Evolutionary conservation across 1,140 invertebrate species (phyloP).

Genomic region (Delia radicum): DNA sequence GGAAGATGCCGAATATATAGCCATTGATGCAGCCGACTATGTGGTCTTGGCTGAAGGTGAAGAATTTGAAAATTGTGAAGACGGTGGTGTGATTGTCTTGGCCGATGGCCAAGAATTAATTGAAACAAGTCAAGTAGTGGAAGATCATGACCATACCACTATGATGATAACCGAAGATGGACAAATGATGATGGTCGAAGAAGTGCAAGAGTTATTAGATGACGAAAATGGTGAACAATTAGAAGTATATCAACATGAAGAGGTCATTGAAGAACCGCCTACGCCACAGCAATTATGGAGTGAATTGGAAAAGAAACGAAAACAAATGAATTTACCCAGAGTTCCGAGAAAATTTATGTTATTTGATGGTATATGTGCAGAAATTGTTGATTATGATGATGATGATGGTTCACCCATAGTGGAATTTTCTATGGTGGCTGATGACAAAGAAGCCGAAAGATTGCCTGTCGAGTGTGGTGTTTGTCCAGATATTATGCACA

Average conservation of each 20-base stretch:
- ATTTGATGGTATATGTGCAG: conserved; percentile 47
- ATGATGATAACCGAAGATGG: neutral
- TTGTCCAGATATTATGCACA: conserved; percentile 48
- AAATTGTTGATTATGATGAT: conserved; percentile 49
- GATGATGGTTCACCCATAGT: conserved; percentile 40
- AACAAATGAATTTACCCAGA: neutral
- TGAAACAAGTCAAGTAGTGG: neutral
- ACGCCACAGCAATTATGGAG: neutral
- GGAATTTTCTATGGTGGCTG: conserved; percentile 42
- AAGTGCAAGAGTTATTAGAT: neutral
- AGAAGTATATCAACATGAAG: conserved; percentile 8
- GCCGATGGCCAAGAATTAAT: neutral
- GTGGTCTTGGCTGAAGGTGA: conserved; percentile 7
- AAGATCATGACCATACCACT: neutral
- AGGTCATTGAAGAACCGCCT: neutral
- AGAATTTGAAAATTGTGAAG: neutral
- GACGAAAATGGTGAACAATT: neutral
- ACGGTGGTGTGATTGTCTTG: neutral
- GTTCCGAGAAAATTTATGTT: conserved; percentile 34
- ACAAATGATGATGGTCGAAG: conserved; percentile 3
- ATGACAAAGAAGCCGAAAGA: conserved; percentile 26
- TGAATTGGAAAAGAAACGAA: conserved; percentile 7
- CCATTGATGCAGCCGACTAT: neutral
- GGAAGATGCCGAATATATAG: conserved; percentile 1
- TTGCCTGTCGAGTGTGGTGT: conserved; percentile 48